Base-by-base conservation (phyloP, 2,113 vertebrate species). In the Solenodon paradoxus region DNA sequence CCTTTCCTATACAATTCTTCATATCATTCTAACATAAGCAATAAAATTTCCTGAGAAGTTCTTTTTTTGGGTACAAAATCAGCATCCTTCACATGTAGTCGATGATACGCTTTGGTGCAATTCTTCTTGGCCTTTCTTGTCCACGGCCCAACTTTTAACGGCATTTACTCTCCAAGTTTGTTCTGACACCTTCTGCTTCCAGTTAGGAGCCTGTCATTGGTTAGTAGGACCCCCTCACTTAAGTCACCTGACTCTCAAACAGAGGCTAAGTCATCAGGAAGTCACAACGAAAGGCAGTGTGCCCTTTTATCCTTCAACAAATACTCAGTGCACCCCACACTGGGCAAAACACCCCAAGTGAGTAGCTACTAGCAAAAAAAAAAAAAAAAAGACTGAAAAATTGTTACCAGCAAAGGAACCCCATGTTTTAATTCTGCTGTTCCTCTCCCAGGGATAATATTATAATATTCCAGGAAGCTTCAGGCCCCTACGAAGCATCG, bases 71-170 rank as follows among this genome's bases (percentile, higher is more conserved):
- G n/a, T 45, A 59, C 86, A 53, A 32, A 77, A 32, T 93, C 87
- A 89, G 87, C 92, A 51, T 22, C 10, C 0, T 12, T 3, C 42
- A 2, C 5, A 0, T 7, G n/a, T 1, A 55, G 77, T 15, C 26
- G 7, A 7, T 6, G 64, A 32, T 0, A 3, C 2, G 0, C 10
- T 2, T 38, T 30, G 2, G 53, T 13, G 10, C 35, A 0, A 12
- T 7, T 26, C 51, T 9, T 7, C 16, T 15, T 0, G 0, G 4
- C 26, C 75, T 64, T 68, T 35, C n/a, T 66, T n/a, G 13, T 2
- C 3, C 7, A 5, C 19, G 57, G 17, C 22, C 4, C 10, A 0
- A 7, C 16, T 30, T 69, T 19, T 4, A 16, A n/a, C 49, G 42
- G 35, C 17, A n/a, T n/a, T n/a, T n/a, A n/a, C n/a, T n/a, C n/a